Evolutionary conservation across 2,797 vertebrate genomes (phyloP).

Genomic region (Peromyscus attwateri): DNA sequence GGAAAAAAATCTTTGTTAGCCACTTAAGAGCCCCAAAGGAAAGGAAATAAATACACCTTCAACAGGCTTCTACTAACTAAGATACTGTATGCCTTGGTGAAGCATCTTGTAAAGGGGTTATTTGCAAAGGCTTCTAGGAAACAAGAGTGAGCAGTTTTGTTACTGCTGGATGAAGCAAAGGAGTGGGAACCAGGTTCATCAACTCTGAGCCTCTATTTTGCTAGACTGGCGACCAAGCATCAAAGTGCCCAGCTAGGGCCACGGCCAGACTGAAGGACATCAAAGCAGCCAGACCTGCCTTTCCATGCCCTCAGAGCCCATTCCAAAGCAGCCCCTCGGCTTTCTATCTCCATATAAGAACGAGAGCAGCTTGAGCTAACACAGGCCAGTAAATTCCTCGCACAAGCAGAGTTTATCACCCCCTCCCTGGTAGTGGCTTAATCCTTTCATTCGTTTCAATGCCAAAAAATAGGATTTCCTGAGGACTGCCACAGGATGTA

Average conservation of each 20-base stretch:
- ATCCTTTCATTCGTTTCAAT: conserved; percentile 71
- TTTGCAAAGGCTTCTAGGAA: conserved; percentile 83
- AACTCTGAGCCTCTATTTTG: conserved; percentile 76
- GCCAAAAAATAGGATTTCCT: conserved; percentile 78
- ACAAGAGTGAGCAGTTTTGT: conserved; percentile 79
- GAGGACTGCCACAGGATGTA: conserved; percentile 68
- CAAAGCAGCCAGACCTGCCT: background rate
- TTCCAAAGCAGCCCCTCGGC: background rate
- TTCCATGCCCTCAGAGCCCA: background rate
- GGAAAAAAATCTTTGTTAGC: background rate
- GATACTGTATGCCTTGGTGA: conserved; percentile 80
- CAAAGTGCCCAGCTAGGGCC: conserved; percentile 47
- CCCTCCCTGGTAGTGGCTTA: conserved; percentile 35
- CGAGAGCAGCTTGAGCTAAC: conserved; percentile 17
- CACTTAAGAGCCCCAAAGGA: background rate
- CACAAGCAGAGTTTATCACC: background rate
- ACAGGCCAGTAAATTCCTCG: conserved; percentile 10
- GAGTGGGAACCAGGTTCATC: conserved; percentile 76
- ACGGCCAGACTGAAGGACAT: background rate
- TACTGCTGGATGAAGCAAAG: conserved; percentile 69
- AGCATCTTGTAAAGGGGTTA: conserved; percentile 75
- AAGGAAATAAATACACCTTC: conserved; percentile 79
- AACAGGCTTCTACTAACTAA: conserved; percentile 76
- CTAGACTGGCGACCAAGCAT: conserved; percentile 62
- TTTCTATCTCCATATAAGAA: background rate